Evolutionary conservation across 2,113 vertebrate species (phyloP).

Genomic region (Phodopus roborovskii): DNA sequence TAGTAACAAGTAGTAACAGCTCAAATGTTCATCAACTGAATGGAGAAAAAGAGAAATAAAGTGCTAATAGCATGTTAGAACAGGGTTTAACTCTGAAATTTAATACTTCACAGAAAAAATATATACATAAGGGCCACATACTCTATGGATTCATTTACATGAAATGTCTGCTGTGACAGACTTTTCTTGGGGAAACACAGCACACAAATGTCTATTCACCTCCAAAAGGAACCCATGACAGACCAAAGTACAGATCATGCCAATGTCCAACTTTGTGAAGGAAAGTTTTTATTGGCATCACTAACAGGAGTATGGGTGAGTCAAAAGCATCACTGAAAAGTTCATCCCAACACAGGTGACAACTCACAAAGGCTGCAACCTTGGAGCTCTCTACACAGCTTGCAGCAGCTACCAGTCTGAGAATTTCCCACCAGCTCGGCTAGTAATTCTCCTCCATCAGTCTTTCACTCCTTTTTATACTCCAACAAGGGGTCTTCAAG

Average conservation of each 20-base stretch:
- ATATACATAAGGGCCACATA: neutral
- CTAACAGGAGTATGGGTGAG: neutral
- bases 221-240: neutral
- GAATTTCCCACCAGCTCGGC: neutral
- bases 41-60: neutral
- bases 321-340: neutral
- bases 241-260: neutral
- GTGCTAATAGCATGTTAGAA: neutral
- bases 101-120: constrained; percentile 4
- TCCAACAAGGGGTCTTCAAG: neutral
- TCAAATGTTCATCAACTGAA: constrained; percentile 23
- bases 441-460: neutral
- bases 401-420: neutral
- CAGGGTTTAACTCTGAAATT: neutral
- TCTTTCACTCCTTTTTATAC: neutral
- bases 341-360: neutral
- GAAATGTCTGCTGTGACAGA: neutral
- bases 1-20: neutral
- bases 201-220: neutral
- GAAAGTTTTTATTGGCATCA: neutral
- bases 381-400: too few species aligned
- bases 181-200: neutral
- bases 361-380: neutral
- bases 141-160: neutral
- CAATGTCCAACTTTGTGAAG: neutral